Evolutionary conservation across 1,140 invertebrate genomes (phyloP), one percentile per base, ranked within the genome.

Genomic region (Scaptomyza pallida): DNA sequence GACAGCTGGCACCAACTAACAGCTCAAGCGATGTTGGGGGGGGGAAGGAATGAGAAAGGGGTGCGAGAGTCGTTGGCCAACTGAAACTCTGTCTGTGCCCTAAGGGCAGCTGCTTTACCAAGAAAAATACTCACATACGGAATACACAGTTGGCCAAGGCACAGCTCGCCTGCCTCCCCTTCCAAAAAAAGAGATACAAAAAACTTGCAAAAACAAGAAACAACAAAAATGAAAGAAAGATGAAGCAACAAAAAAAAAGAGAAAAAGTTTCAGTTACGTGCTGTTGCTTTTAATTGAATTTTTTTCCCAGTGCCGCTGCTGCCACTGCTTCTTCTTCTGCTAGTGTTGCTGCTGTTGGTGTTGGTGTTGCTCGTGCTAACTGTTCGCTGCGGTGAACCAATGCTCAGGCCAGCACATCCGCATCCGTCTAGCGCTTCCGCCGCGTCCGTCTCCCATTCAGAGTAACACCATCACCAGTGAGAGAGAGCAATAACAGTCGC

Each of bases 201-300:
- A 85, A 85, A 85, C 80, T 85, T 80, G 81, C 72, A 60, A 71
- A 54, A 74, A 74, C 37, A 71, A 64, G 54, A 61, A 56, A 54
- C 48, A 61, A 48, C 23, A 65, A 71, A 40, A 69, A 15, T 35
- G 62, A 41, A 62, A 63, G 48, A 47, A 30, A 30, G 6, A 30
- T 30, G 26, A 30, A 72, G 70, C 62, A 75, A 59, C 62, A 75
- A 75, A 85, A 21, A 89, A 89, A 89, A 75, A 59, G 62, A 75
- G 72, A 85, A 21, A 89, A 89, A 89, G 80, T 89, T 89, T 89
- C 80, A 85, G 77, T 89, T 89, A 89, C 85, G 85, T 89, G 85
- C 86, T 89, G 85, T 89, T 89, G 86, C 86, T 89, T 89, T 89
- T 89, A 89, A 89, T 89, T 89, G 85, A 89, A 89, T 89, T 89